Conservation (phyloP, 2,113 vertebrate species). For the Orthochromis malagaraziensis region DNA sequence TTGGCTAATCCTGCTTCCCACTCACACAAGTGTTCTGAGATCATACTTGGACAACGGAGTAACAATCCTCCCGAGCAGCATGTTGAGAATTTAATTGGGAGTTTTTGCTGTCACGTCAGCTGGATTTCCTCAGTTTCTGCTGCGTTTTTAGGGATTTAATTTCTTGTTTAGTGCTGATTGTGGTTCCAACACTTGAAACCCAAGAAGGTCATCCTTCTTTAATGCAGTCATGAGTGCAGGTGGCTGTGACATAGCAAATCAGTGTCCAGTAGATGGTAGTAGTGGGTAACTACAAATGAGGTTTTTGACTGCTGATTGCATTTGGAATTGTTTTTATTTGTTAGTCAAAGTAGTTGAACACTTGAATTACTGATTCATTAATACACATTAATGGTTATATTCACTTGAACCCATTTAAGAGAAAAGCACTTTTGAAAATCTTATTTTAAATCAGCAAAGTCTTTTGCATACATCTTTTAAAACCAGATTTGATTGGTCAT, state of each 20-base stretch:
- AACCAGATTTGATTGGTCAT: neutral
- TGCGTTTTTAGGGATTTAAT: neutral
- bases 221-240: slow-evolving; percentile 9
- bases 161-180: neutral
- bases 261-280: slow-evolving; percentile 59
- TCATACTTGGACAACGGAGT: slow-evolving; percentile 43
- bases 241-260: neutral
- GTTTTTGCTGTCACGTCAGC: neutral
- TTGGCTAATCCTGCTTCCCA: neutral
- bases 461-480: neutral
- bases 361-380: neutral
- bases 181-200: slow-evolving; percentile 13
- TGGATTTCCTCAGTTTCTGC: neutral
- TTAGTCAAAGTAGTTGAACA: neutral
- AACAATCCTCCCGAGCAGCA: slow-evolving; percentile 25
- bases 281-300: slow-evolving; percentile 23
- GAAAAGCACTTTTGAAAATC: neutral
- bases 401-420: neutral
- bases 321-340: neutral
- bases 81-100: slow-evolving; percentile 18
- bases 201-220: slow-evolving; percentile 17
- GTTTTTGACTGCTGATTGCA: neutral
- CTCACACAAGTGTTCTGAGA: slow-evolving; percentile 34
- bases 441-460: neutral
- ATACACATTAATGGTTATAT: neutral